Evolutionary conservation across 2,797 vertebrate genomes (phyloP), one percentile per base, ranked within the genome.

Genomic region (Bradypodion pumilum): DNA sequence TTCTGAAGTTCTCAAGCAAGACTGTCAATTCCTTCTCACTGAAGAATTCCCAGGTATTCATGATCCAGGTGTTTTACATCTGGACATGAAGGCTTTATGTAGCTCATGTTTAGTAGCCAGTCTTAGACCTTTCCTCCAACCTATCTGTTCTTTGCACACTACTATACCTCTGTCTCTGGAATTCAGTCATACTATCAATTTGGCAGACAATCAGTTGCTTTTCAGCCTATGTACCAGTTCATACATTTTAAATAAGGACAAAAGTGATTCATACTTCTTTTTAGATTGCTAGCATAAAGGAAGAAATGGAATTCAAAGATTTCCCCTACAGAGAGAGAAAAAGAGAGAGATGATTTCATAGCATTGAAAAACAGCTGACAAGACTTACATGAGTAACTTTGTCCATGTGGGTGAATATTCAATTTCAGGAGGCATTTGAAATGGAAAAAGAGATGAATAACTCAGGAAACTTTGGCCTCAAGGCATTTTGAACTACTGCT

Each of bases 381-480:
- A 32, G 35, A n/a, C 42, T 59, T 44, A 5, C 27, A 52, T 60
- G 49, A 52, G 59, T 32, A 35, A 68, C 29, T 19, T 46, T 27
- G 49, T 52, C 6, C 29, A 49, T 40, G 16, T 12, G 25, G 42
- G 62, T 42, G 16, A 78, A 65, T 78, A 65, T 77, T 76, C 56
- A 32, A 56, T 52, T 75, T 27, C 81, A 68, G 46, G 46, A 78
- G 19, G 56, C 16, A 49, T 63, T 70, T 84, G 40, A 84, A 78
- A 83, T 81, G 74, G 42, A 83, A 46, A 60, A 21, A 19, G n/a
- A 23, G 42, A 23, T 15, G 59, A 81, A 75, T 12, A 27, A 46
- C 3, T 29, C 1, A 65, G 32, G 32, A 35, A 35, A 32, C 15
- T 7, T 4, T 35, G 32, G 32, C 7, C 62, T n/a, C 2, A 15